Base-by-base conservation (phyloP, 2,888 invertebrate genomes). In the Drosophila macrothrix region DNA sequence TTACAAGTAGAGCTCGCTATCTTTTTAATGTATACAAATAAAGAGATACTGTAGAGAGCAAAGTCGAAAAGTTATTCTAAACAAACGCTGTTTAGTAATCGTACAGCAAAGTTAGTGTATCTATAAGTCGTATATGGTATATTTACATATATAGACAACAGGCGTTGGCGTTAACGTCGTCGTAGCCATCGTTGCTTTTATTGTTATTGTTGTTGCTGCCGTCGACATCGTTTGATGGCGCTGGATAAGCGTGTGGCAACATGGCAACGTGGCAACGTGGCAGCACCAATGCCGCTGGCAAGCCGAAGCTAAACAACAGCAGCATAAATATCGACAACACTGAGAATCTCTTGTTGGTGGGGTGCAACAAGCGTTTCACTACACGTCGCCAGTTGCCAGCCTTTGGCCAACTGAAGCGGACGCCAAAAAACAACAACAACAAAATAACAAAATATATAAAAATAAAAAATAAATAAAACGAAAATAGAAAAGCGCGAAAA, bases 291-390 rank as follows among this genome's bases (percentile, higher is more conserved):
- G 84, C 87, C 90, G 83, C 85, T 78, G 83, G 84, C 90, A 73
- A 70, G 73, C 84, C 89, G 84, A 86, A 72, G 76, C 71, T 80
- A 76, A 58, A 52, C 61, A 73, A 59, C 56, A 67, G 31, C 49
- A 62, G 46, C 39, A 60, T 22, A 52, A 70, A 43, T 63, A 77
- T 46, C 61, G 64, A 33, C 73, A 52, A 60, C 62, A 76, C 22
- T 69, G 35, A 63, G 55, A 65, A 78, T 80, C 77, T 77, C 61
- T 67, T 67, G 69, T 78, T 79, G 69, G 64, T 56, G 82, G 88
- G 84, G 88, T 86, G 85, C 90, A 90, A 85, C 86, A 88, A 90
- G 90, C 90, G 80, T 88, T 83, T 73, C 76, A 70, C 64, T 67
- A 85, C 78, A 88, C 83, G 78, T 74, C 78, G 83, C 75, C 90